Conservation (phyloP, 2,797 vertebrate genomes). For the Channa striata region DNA sequence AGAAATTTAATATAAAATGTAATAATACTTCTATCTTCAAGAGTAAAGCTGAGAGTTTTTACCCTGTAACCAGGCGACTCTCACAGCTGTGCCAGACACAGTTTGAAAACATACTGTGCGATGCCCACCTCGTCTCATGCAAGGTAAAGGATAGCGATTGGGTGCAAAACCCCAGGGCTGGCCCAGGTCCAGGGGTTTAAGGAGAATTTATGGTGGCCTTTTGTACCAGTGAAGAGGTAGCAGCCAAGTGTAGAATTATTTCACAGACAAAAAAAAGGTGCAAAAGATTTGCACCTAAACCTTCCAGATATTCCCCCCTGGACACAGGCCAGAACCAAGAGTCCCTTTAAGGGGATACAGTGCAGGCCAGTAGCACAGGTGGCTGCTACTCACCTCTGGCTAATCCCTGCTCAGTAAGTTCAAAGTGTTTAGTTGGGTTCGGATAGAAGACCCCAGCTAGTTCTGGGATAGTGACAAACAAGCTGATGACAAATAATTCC, state of each 20-base stretch:
- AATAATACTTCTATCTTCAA: no score
- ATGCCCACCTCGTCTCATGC: neutral
- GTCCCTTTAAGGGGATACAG: slow-evolving; percentile 29
- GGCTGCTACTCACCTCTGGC: slow-evolving; percentile 12
- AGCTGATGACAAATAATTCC: no score
- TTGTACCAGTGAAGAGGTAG: neutral
- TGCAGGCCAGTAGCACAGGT: slow-evolving; percentile 44
- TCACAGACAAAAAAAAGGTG: neutral
- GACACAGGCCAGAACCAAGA: neutral
- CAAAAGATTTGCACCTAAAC: neutral
- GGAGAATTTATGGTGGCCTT: neutral
- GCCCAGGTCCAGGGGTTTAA: neutral
- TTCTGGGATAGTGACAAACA: neutral
- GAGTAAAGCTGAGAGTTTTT: no score
- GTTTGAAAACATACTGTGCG: neutral
- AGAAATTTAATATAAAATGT: no score
- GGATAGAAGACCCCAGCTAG: neutral
- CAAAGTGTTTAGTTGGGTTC: neutral
- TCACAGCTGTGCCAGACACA: neutral
- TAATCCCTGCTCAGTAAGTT: slow-evolving; percentile 41
- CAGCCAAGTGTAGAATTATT: neutral
- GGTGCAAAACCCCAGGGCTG: neutral
- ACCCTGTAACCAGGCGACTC: neutral
- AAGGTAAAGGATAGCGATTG: neutral
- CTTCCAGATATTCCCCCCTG: neutral